phyloP scores from a whole-genome alignment of 2,113 vertebrate species.

The Reinhardtius hippoglossoides region DNA sequence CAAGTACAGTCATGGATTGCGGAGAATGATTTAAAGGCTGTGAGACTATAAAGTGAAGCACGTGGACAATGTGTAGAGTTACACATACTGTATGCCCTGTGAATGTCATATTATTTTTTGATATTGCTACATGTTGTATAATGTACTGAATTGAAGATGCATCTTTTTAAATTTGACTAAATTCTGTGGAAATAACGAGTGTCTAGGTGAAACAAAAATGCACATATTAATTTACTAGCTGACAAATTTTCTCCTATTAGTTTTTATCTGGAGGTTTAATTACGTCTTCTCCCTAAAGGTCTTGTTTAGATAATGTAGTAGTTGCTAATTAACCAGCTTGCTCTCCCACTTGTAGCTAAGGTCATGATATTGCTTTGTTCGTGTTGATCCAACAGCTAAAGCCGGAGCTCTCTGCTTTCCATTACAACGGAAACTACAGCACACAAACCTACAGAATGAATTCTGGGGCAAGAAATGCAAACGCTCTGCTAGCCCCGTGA shows the following conservation, averaged over 20 bases:
- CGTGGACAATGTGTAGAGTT: constrained; percentile 17
- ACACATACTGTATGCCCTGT: not conserved
- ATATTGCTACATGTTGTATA: not conserved
- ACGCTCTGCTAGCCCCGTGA: constrained; percentile 61
- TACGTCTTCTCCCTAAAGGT: constrained; percentile 48
- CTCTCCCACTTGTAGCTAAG: constrained; percentile 53
- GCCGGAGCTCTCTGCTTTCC: constrained; percentile 58
- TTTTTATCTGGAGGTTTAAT: constrained; percentile 63
- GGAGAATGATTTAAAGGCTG: constrained; percentile 60
- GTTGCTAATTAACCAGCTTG: constrained; percentile 65
- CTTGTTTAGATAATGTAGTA: constrained; percentile 61
- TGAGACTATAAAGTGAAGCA: constrained; percentile 32
- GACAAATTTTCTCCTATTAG: constrained; percentile 41
- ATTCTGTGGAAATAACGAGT: constrained; percentile 6
- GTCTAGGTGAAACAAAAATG: constrained; percentile 21
- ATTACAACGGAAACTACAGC: constrained; percentile 61
- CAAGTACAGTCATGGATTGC: constrained; percentile 50
- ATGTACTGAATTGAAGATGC: not conserved
- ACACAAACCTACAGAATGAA: constrained; percentile 64
- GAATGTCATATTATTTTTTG: constrained; percentile 17
- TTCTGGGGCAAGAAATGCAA: constrained; percentile 74
- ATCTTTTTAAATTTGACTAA: not conserved
- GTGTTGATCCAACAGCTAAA: constrained; percentile 55
- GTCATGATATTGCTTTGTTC: constrained; percentile 64
- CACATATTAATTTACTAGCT: constrained; percentile 33